A percentile compares a stretch with the other conserved stretches of the same genome.
These are phyloP conservation scores for Microtus pennsylvanicus DNA, from an alignment of 2,113 vertebrate genomes.

Conservation along the genomic window DNA sequence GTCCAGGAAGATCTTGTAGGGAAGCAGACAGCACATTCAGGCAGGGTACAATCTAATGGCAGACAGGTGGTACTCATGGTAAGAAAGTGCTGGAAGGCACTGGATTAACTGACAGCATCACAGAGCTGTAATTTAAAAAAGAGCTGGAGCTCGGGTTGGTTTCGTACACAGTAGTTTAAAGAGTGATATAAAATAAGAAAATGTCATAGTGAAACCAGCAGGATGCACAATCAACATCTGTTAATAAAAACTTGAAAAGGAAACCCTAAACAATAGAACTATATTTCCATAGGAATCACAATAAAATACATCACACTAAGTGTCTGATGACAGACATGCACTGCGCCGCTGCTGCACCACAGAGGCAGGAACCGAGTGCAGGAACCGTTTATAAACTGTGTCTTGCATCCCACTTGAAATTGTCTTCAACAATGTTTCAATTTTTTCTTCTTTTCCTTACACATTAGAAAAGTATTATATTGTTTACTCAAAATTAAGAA, in stretches of 20 bases:
- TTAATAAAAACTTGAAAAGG: neutral
- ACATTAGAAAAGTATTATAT: neutral
- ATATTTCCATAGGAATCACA: neutral
- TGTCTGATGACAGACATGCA: neutral
- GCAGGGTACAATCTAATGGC: neutral
- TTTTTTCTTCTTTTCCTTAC: constrained; percentile 17
- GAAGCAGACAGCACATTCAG: neutral
- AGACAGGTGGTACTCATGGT: neutral
- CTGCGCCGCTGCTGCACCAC: neutral
- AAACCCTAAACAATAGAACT: neutral
- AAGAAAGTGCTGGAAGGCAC: neutral
- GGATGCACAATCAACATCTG: neutral
- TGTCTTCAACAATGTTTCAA: constrained; percentile 28
- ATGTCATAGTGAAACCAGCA: neutral
- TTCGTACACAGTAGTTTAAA: neutral
- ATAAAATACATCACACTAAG: neutral
- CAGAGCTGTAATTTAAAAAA: neutral
- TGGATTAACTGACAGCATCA: neutral
- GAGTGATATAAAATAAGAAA: neutral
- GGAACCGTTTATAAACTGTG: neutral
- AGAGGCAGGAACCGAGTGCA: too few relatives aligned
- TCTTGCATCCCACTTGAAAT: neutral
- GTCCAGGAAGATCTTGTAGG: neutral
- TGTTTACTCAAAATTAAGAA: constrained; percentile 30
- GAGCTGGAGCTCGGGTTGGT: neutral